Conservation (phyloP, 30 jellyfish, hydroid and myxozoan genomes). For the Cassiopea andromeda region DNA sequence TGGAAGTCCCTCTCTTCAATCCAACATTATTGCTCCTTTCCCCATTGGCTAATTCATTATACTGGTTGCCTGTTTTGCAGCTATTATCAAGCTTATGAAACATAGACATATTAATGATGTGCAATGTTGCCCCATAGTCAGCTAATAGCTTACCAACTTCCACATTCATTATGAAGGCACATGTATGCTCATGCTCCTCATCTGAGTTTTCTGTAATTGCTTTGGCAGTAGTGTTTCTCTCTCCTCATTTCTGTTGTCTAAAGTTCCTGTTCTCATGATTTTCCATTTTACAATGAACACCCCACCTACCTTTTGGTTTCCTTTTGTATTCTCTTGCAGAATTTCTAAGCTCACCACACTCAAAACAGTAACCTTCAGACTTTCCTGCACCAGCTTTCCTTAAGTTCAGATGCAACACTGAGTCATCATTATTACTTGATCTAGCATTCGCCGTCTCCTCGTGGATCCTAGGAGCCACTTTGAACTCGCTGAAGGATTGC, state of each 20-base stretch:
- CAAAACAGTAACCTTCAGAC: background rate
- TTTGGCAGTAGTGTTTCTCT: background rate
- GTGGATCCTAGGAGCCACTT: conserved; percentile 31
- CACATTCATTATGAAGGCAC: conserved; percentile 3
- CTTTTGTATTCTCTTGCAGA: conserved; percentile 7
- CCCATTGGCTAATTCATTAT: too few species aligned
- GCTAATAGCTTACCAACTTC: background rate
- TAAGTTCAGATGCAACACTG: background rate
- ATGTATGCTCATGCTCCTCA: conserved; percentile 1
- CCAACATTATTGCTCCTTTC: too few species aligned
- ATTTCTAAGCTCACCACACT: background rate
- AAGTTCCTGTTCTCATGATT: background rate
- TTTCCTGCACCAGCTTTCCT: conserved; percentile 4
- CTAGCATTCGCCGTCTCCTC: conserved; percentile 40
- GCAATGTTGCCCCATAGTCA: conserved; percentile 9
- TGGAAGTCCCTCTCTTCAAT: too few species aligned
- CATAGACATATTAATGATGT: too few species aligned
- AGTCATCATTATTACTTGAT: background rate
- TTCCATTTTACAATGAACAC: background rate
- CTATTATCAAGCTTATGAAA: too few species aligned
- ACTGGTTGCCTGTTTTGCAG: too few species aligned
- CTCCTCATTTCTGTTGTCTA: background rate
- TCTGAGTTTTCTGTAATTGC: background rate
- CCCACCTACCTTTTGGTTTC: conserved; percentile 14
- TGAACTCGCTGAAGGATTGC: conserved; percentile 31